A percentile compares a stretch with the other conserved stretches of the same genome.
Conservation (phyloP, 2,113 vertebrate genomes). For the Puntigrus tetrazona region DNA sequence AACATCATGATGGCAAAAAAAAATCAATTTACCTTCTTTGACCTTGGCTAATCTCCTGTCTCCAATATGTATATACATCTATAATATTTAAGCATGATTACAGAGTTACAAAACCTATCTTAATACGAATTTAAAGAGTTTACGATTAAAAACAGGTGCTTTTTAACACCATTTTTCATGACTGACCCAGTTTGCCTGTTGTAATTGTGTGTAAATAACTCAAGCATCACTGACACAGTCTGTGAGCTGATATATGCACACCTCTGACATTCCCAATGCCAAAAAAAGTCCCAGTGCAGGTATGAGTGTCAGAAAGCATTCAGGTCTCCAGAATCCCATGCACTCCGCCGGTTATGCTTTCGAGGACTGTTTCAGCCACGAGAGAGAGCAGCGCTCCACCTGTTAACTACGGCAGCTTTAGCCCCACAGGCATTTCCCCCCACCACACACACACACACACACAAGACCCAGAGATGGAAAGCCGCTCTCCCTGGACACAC, state of each 20-base stretch:
- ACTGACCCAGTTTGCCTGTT: background rate
- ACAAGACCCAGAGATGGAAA: slow-evolving; percentile 25
- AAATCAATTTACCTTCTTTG: slow-evolving; percentile 28
- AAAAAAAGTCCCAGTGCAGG: slow-evolving; percentile 34
- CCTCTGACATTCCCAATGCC: slow-evolving; percentile 13
- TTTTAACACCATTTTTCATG: background rate
- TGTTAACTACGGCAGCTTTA: slow-evolving; percentile 58
- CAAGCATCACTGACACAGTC: background rate
- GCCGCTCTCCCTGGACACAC: slow-evolving; percentile 56
- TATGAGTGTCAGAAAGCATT: slow-evolving; percentile 33
- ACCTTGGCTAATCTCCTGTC: slow-evolving; percentile 50
- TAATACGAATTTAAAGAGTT: background rate
- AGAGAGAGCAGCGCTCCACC: slow-evolving; percentile 49
- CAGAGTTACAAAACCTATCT: background rate
- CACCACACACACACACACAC: slow-evolving; percentile 9
- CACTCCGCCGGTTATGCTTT: background rate
- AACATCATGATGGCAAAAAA: background rate
- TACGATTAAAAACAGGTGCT: background rate
- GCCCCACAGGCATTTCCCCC: slow-evolving; percentile 35
- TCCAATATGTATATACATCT: background rate
- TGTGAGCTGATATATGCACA: slow-evolving; percentile 25
- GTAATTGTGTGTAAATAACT: background rate
- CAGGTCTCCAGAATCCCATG: background rate
- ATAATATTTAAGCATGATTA: background rate
- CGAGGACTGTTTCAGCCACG: slow-evolving; percentile 31